phyloP scores from a whole-genome alignment of 1,140 invertebrate genomes.

The Condylostylus longicornis region DNA sequence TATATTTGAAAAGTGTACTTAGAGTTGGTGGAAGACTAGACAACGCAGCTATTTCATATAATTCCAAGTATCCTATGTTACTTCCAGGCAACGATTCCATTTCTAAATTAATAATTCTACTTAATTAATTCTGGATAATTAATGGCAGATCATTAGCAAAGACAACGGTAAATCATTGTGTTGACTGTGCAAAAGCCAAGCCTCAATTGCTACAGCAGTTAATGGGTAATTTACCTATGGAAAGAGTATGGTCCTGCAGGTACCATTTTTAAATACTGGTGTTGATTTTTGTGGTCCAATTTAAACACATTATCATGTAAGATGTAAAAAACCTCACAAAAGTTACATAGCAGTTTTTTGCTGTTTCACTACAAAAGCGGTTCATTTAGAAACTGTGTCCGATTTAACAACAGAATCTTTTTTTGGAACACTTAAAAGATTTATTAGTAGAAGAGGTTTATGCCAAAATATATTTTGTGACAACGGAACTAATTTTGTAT shows the following conservation, averaged over 20 bases:
- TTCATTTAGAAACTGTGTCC: slow-evolving; percentile 14
- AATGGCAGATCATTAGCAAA: neutral
- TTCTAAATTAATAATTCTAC: no score
- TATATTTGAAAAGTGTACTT: no score
- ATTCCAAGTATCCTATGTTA: no score
- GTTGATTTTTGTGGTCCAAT: slow-evolving; percentile 32
- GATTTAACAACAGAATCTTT: slow-evolving; percentile 7
- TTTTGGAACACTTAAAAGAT: slow-evolving; percentile 6
- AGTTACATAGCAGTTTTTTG: slow-evolving; percentile 15
- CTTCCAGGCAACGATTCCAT: no score
- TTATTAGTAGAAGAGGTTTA: neutral
- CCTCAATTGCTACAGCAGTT: neutral
- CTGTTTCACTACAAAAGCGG: slow-evolving; percentile 14
- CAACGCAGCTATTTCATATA: no score
- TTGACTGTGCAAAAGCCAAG: neutral
- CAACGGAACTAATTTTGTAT: slow-evolving; percentile 9
- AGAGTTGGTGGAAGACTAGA: no score
- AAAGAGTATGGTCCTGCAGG: slow-evolving; percentile 12
- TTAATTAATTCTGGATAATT: neutral
- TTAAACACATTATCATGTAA: slow-evolving; percentile 11
- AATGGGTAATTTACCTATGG: slow-evolving; percentile 10
- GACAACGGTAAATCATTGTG: neutral
- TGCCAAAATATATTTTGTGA: neutral
- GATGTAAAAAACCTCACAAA: slow-evolving; percentile 10
- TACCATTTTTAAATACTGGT: slow-evolving; percentile 24